Percentiles rank a stretch among this genome's conserved stretches.
Conservation (phyloP, 92 coral and sea anemone species). For the Porites lobata region DNA sequence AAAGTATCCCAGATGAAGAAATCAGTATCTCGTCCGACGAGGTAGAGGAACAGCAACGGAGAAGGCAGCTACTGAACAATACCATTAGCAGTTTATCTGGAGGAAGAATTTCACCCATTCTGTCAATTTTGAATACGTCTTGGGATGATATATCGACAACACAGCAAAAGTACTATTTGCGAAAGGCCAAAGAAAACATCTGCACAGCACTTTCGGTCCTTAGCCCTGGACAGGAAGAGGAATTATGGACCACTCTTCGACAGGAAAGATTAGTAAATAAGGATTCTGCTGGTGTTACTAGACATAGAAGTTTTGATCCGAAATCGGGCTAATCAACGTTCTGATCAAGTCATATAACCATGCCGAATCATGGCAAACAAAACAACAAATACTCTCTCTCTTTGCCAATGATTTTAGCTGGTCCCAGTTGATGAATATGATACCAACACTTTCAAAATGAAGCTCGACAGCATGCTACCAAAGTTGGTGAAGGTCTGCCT, state of each 20-base stretch:
- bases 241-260: not conserved
- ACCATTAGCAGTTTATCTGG: not conserved
- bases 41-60: not conserved
- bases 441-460: slow-evolving; percentile 68
- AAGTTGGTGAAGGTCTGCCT: slow-evolving; percentile 60
- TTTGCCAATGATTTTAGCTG: slow-evolving; percentile 75
- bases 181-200: slow-evolving; percentile 54
- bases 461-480: slow-evolving; percentile 61
- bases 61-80: slow-evolving; percentile 1
- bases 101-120: not conserved
- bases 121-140: slow-evolving; percentile 29
- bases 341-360: slow-evolving; percentile 40
- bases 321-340: slow-evolving; percentile 42
- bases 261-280: slow-evolving; percentile 36
- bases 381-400: slow-evolving; percentile 63
- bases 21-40: slow-evolving; percentile 15
- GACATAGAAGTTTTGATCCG: slow-evolving; percentile 50
- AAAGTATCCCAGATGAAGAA: slow-evolving; percentile 2
- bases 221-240: slow-evolving; percentile 70
- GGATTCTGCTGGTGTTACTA: slow-evolving; percentile 16
- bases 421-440: slow-evolving; percentile 47
- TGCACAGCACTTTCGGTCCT: slow-evolving; percentile 46
- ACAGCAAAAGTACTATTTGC: slow-evolving; percentile 51
- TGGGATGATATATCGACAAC: slow-evolving; percentile 60
- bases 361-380: slow-evolving; percentile 25